Evolutionary conservation across 2,113 vertebrate genomes (phyloP).

Genomic region (Hystrix brachyura): DNA sequence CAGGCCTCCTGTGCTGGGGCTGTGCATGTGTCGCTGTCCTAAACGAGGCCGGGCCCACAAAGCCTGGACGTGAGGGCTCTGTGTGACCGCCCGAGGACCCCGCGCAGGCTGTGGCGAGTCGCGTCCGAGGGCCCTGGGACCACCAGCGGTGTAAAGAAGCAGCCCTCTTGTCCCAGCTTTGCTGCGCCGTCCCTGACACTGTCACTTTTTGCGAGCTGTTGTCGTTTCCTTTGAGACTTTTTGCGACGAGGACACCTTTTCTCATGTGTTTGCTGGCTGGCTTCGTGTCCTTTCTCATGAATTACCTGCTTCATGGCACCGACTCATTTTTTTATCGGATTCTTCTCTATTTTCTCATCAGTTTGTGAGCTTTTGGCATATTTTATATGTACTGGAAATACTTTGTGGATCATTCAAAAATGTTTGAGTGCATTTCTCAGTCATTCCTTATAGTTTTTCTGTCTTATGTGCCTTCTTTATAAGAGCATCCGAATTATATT

Average conservation of each 20-base stretch:
- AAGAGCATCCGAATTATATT: background rate
- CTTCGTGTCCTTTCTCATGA: background rate
- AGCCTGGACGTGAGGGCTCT: background rate
- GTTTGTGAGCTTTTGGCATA: background rate
- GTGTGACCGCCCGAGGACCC: no score
- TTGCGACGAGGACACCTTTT: background rate
- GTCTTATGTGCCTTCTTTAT: background rate
- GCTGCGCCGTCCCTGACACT: background rate
- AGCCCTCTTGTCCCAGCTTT: no score
- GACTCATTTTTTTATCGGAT: background rate
- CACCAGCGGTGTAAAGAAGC: background rate
- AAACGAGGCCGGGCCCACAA: background rate
- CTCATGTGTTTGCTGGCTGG: rapidly evolving
- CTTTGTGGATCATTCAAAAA: background rate
- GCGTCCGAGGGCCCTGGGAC: background rate
- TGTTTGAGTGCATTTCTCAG: background rate
- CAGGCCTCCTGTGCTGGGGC: background rate
- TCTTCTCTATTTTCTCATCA: background rate
- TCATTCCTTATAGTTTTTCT: background rate
- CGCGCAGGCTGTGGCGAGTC: background rate
- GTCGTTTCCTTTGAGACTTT: background rate
- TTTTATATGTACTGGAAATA: background rate
- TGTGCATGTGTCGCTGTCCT: no score
- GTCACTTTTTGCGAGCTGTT: background rate
- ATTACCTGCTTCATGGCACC: background rate